Conservation (phyloP, 2,797 vertebrate genomes). For the Enteromius viviparus region DNA sequence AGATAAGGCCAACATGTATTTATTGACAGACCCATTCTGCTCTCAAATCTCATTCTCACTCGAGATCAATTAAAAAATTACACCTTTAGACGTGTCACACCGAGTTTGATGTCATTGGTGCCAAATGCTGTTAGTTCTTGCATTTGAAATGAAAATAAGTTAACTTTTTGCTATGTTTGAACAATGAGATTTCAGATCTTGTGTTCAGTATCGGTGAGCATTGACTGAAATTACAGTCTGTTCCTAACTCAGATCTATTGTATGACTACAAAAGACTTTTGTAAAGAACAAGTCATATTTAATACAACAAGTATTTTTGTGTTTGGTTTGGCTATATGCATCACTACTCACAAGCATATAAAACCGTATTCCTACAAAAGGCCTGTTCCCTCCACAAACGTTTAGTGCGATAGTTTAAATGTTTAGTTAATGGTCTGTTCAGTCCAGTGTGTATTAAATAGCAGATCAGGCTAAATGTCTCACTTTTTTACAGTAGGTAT, state of each 20-base stretch:
- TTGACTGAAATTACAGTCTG: neutral
- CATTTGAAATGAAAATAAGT: neutral
- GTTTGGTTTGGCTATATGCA: neutral
- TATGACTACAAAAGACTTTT: neutral
- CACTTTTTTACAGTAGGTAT: neutral
- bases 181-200: neutral
- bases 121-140: neutral
- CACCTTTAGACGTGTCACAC: neutral
- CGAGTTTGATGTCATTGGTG: neutral
- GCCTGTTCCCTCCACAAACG: neutral
- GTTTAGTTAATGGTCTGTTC: neutral
- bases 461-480: neutral
- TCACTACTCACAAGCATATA: neutral
- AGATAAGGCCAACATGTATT: neutral
- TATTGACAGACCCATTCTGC: neutral
- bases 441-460: neutral
- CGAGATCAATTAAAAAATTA: neutral
- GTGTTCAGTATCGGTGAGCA: neutral
- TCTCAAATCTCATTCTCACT: neutral
- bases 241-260: neutral
- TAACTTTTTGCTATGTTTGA: neutral
- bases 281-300: neutral
- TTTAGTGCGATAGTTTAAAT: neutral
- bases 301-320: neutral
- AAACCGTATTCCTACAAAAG: neutral